Evolutionary conservation across 2,113 vertebrate species (phyloP).

Genomic region (Carassius carassius): DNA sequence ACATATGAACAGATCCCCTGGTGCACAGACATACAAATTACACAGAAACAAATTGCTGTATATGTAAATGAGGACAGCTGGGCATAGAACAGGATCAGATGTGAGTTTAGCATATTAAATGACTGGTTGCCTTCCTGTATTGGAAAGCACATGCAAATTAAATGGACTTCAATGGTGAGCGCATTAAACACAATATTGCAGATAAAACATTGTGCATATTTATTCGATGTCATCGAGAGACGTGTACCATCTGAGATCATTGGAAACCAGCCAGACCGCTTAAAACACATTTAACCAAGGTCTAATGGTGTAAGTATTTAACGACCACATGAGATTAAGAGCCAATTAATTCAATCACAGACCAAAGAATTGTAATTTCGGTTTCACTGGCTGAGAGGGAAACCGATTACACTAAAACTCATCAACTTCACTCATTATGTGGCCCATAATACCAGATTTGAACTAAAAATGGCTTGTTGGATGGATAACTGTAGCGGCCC

Average conservation of each 20-base stretch:
- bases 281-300: conserved; percentile 34
- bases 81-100: conserved; percentile 6
- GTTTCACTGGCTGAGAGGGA: conserved; percentile 19
- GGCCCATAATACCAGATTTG: conserved; percentile 16
- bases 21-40: conserved; percentile 12
- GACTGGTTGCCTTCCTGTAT: background rate
- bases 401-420: conserved; percentile 18
- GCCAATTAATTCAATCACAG: conserved; percentile 39
- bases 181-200: background rate
- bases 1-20: background rate
- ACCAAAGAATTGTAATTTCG: conserved; percentile 26
- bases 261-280: conserved; percentile 1
- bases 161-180: background rate
- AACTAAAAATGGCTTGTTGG: conserved; percentile 22
- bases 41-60: conserved; percentile 18
- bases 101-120: conserved; percentile 26
- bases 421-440: conserved; percentile 26
- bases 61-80: conserved; percentile 29
- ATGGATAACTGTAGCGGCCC: conserved; percentile 1
- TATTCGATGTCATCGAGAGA: conserved; percentile 6
- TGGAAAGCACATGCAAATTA: conserved; percentile 9
- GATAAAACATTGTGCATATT: conserved; percentile 7
- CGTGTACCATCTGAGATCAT: background rate
- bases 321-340: conserved; percentile 11
- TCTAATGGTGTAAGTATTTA: conserved; percentile 31